Base-by-base conservation (phyloP, 35 echinoderm and acorn worm genomes). In the Apostichopus japonicus region DNA sequence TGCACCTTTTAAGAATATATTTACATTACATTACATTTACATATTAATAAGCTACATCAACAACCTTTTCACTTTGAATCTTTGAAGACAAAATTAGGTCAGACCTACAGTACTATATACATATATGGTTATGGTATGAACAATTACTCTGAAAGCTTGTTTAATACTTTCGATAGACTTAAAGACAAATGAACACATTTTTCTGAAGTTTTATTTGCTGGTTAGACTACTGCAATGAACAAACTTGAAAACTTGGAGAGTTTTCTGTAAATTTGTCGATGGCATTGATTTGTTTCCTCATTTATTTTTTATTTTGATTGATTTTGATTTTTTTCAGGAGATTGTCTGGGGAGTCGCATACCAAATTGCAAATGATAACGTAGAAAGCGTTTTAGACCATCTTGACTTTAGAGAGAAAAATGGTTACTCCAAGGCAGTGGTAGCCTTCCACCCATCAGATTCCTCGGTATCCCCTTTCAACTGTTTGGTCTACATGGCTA, bases 271-370 rank as follows among this genome's bases (percentile, higher is more conserved):
- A 44, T 44, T 44, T 44, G 33, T 44, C 0, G 33, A 44, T 44
- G 33, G 33, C 33, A 44, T 44, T 44, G 33, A 44, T 4, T 44
- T 44, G 2, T 44, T 75, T 24, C 22, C 56, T 53, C 80, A 27
- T 65, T 22, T 5, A 14, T 55, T 22, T 86, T 54, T 76, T 10
- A n/a, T n/a, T n/a, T n/a, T n/a, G n/a, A n/a, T n/a, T n/a, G n/a
- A n/a, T n/a, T n/a, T n/a, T n/a, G n/a, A 65, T 61, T n/a, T n/a
- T n/a, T 71, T 87, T 70, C 73, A 99, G 97, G 97, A 96, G 52
- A 51, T 54, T 54, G 95, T 99, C 57, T 99, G 97, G 95, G 97
- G 97, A 15, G 92, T 99, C 24, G 97, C 97, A 4, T 99, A 99
- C 81, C 15, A 95, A 86, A 88, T 99, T n/a, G 80, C 95, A 65